phyloP scores from a whole-genome alignment of 2,113 vertebrate genomes.

The Esox niger region DNA sequence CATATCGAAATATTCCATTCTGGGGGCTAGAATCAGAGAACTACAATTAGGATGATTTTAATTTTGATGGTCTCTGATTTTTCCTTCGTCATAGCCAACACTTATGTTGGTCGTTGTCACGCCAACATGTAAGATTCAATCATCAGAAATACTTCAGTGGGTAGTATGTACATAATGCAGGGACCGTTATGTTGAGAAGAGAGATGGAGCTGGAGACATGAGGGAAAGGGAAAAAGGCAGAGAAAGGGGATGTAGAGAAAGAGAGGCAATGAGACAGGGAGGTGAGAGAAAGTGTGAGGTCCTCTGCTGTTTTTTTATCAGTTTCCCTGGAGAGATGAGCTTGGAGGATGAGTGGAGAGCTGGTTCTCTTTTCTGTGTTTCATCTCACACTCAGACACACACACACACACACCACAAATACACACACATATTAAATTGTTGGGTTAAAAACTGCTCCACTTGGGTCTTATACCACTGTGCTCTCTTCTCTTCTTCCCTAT shows the following conservation, averaged over 20 bases:
- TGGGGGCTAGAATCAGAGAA: constrained; percentile 29
- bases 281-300: constrained; percentile 55
- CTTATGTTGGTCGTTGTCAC: too few species aligned
- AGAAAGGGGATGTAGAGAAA: not conserved
- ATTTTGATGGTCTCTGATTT: constrained; percentile 22
- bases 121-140: too few species aligned
- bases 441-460: constrained; percentile 48
- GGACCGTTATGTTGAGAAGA: not conserved
- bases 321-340: constrained; percentile 59
- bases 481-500: not conserved
- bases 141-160: too few species aligned
- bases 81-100: too few species aligned
- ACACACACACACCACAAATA: too few species aligned
- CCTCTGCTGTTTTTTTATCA: constrained; percentile 59
- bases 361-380: constrained; percentile 58
- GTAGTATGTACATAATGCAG: constrained; percentile 32
- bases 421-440: constrained; percentile 48
- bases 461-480: not conserved
- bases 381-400: constrained; percentile 43
- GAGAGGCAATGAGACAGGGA: constrained; percentile 27
- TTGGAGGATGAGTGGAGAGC: constrained; percentile 59
- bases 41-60: constrained; percentile 40
- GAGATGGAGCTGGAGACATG: constrained; percentile 36
- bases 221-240: too few species aligned
- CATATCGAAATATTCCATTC: constrained; percentile 33